Percentiles rank a stretch among this genome's conserved stretches.
Evolutionary conservation across 2,888 invertebrate genomes (phyloP).

Genomic region (Ernsta delagoae): DNA sequence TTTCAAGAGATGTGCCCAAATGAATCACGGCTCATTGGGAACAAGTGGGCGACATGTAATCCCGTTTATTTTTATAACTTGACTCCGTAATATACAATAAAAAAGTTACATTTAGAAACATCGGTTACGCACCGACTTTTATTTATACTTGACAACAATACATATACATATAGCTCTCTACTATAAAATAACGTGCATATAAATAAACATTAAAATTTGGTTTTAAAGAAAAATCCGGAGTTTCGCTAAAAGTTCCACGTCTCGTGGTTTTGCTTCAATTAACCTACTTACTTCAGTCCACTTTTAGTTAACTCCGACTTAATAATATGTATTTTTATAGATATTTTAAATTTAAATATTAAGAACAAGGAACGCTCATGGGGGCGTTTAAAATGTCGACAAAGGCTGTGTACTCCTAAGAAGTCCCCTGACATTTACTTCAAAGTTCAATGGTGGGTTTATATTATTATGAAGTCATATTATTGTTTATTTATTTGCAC

Average conservation of each 20-base stretch:
- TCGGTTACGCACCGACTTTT: conserved; percentile 47
- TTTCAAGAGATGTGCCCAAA: conserved; percentile 52
- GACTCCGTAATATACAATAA: conserved; percentile 64
- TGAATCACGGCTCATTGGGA: conserved; percentile 59
- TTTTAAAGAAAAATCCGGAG: too few relatives aligned
- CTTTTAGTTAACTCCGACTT: too few relatives aligned
- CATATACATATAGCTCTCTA: background rate
- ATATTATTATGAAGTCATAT: too few relatives aligned
- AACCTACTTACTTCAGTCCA: too few relatives aligned
- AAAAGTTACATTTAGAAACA: conserved; percentile 59
- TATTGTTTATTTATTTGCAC: too few relatives aligned
- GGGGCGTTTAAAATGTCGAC: background rate
- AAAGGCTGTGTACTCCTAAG: background rate
- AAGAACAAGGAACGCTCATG: background rate
- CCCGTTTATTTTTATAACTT: conserved; percentile 66
- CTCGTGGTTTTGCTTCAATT: too few relatives aligned
- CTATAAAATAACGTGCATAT: too few relatives aligned
- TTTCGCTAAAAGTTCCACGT: too few relatives aligned
- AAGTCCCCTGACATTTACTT: conserved; percentile 1
- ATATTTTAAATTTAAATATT: background rate
- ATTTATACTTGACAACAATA: conserved; percentile 35
- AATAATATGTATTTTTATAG: background rate
- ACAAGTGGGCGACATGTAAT: conserved; percentile 67
- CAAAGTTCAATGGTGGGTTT: background rate
- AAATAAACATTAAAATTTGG: too few relatives aligned